These are phyloP conservation scores for Petrophora chlorosata DNA, from an alignment of 2,888 invertebrate species.

Conservation along the genomic window DNA sequence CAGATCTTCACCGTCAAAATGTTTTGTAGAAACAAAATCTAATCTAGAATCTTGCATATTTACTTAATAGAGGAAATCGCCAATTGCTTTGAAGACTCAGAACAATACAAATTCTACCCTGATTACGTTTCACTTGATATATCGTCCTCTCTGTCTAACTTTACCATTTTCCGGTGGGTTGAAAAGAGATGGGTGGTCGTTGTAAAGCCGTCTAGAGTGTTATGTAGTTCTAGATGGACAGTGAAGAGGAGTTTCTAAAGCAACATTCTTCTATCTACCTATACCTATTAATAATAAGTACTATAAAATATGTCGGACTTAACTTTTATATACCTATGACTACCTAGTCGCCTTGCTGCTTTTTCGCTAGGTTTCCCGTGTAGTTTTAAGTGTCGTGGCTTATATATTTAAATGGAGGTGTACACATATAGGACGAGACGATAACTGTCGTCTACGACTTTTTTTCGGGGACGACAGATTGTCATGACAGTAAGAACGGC, in stretches of 20 bases:
- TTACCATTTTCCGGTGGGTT: constrained; percentile 1
- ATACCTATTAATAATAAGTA: too few relatives aligned
- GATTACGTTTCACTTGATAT: constrained; percentile 8
- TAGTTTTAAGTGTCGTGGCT: too few relatives aligned
- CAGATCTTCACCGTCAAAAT: constrained; percentile 66
- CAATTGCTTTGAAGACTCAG: constrained; percentile 54
- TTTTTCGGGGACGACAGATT: too few relatives aligned
- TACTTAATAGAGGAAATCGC: constrained; percentile 75
- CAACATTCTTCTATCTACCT: constrained; percentile 28
- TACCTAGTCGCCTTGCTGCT: too few relatives aligned
- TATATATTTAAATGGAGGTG: too few relatives aligned
- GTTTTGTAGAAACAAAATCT: constrained; percentile 65
- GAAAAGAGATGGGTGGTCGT: constrained; percentile 11
- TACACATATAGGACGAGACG: too few relatives aligned
- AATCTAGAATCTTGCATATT: constrained; percentile 69
- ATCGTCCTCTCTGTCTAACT: constrained; percentile 1
- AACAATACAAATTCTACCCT: constrained; percentile 22
- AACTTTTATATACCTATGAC: too few relatives aligned
- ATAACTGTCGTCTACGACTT: too few relatives aligned
- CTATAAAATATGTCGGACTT: too few relatives aligned
- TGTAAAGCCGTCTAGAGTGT: too few relatives aligned
- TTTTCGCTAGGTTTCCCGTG: too few relatives aligned
- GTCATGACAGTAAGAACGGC: too few relatives aligned
- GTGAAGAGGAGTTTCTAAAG: constrained; percentile 15
- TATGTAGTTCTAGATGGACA: neutral